These are phyloP conservation scores for Chrysolina americana DNA, from an alignment of 2,888 invertebrate genomes.

Conservation along the genomic window DNA sequence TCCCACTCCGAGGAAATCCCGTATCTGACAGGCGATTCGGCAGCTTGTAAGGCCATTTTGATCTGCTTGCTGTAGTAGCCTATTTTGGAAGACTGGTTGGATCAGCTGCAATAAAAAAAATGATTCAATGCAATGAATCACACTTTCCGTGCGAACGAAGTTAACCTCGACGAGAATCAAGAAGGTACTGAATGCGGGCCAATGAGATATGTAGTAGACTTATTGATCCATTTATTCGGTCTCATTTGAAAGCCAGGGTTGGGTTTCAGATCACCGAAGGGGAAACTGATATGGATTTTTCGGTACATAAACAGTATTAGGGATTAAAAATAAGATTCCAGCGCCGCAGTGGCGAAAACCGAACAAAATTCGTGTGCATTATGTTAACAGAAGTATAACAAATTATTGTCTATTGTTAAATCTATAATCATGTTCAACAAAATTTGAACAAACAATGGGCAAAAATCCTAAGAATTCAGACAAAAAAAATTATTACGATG, in stretches of 20 bases:
- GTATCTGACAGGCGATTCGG: slow-evolving; percentile 62
- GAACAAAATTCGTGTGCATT: too few species aligned
- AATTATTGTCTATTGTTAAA: too few species aligned
- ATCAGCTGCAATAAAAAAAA: slow-evolving; percentile 43
- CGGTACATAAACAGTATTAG: background rate
- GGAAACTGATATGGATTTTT: background rate
- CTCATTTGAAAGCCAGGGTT: slow-evolving; percentile 8
- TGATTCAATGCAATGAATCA: slow-evolving; percentile 5
- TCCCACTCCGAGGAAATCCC: slow-evolving; percentile 60
- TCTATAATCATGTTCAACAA: too few species aligned
- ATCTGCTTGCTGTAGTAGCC: slow-evolving; percentile 59
- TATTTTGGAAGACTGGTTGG: slow-evolving; percentile 59
- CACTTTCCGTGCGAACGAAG: background rate
- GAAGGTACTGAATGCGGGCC: slow-evolving; percentile 3
- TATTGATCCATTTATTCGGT: slow-evolving; percentile 17
- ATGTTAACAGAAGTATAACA: too few species aligned
- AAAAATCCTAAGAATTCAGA: too few species aligned
- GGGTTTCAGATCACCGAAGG: background rate
- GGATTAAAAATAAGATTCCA: too few species aligned
- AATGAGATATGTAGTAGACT: background rate
- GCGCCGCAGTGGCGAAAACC: too few species aligned
- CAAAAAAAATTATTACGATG: too few species aligned
- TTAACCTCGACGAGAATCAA: background rate
- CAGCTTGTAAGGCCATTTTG: slow-evolving; percentile 64
- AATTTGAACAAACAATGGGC: too few species aligned